These are phyloP conservation scores for Artemisiospiza belli DNA, from an alignment of 2,113 vertebrate species.

Conservation along the genomic window DNA sequence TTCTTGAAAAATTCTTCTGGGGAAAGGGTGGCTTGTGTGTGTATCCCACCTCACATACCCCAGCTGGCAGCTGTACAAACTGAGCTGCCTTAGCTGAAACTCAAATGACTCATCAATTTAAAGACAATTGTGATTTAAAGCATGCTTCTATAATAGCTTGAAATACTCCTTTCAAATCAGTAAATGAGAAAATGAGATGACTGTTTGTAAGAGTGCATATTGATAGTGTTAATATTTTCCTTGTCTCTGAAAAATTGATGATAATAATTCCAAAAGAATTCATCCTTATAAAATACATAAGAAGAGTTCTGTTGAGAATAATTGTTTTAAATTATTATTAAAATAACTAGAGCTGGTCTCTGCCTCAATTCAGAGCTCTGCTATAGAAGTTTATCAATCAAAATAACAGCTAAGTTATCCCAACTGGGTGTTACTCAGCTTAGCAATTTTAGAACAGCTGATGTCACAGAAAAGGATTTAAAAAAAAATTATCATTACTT, in stretches of 20 bases:
- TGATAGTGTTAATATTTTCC: neutral
- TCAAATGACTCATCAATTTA: conserved; percentile 12
- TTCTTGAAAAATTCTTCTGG: neutral
- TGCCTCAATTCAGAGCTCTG: neutral
- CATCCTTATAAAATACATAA: neutral
- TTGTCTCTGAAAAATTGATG: neutral
- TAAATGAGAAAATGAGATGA: neutral
- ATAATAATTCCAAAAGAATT: neutral
- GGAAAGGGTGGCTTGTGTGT: neutral
- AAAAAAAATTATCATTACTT: neutral
- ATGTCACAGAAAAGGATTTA: neutral
- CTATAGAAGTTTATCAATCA: neutral
- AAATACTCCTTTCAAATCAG: neutral
- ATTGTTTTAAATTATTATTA: neutral
- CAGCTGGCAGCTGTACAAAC: neutral
- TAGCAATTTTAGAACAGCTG: neutral
- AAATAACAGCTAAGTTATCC: neutral
- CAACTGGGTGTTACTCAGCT: neutral
- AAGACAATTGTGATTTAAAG: neutral
- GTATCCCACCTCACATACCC: neutral
- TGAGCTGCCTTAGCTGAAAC: conserved; percentile 2
- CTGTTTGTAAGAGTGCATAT: neutral
- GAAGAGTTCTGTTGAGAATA: neutral
- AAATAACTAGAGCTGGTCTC: neutral
- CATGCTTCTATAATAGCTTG: neutral